Conservation (phyloP, 2,113 vertebrate species). For the Stegastes partitus region DNA sequence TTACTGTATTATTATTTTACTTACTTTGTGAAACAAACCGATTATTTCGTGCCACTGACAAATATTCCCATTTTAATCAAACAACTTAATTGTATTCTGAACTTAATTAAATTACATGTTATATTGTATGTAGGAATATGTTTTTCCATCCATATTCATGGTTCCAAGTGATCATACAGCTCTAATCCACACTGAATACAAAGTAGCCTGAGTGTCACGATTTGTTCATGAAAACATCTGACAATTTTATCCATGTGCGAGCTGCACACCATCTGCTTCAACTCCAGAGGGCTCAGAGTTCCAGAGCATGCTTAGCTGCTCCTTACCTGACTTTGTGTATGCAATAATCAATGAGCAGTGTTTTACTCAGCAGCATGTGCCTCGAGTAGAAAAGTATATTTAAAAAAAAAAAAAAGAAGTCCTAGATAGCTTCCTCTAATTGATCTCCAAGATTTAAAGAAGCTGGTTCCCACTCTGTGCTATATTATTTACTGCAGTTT, state of each 20-base stretch:
- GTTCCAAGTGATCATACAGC: conserved; percentile 8
- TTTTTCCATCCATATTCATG: conserved; percentile 28
- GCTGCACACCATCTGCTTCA: conserved; percentile 44
- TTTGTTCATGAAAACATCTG: conserved; percentile 40
- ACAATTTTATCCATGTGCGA: not conserved
- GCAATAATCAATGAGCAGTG: conserved; percentile 14
- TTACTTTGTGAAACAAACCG: too few relatives aligned
- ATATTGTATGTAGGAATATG: not conserved
- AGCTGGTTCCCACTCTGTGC: conserved; percentile 19
- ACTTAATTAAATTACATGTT: conserved; percentile 20
- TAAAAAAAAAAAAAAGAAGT: too few relatives aligned
- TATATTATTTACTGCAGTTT: conserved; percentile 40
- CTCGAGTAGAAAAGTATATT: conserved; percentile 7
- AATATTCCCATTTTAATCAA: not conserved
- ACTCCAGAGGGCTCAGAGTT: conserved; percentile 19
- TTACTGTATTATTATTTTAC: too few relatives aligned
- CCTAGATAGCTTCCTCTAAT: conserved; percentile 11
- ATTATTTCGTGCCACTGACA: not conserved
- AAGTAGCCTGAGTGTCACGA: conserved; percentile 16
- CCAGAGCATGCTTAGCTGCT: not conserved
- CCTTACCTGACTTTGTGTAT: conserved; percentile 7
- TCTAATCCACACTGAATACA: conserved; percentile 33
- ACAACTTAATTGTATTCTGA: conserved; percentile 2
- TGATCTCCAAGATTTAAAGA: conserved; percentile 14
- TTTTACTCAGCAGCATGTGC: conserved; percentile 10